These are phyloP conservation scores for Periplaneta americana DNA, from an alignment of 1,140 invertebrate species.

Conservation along the genomic window DNA sequence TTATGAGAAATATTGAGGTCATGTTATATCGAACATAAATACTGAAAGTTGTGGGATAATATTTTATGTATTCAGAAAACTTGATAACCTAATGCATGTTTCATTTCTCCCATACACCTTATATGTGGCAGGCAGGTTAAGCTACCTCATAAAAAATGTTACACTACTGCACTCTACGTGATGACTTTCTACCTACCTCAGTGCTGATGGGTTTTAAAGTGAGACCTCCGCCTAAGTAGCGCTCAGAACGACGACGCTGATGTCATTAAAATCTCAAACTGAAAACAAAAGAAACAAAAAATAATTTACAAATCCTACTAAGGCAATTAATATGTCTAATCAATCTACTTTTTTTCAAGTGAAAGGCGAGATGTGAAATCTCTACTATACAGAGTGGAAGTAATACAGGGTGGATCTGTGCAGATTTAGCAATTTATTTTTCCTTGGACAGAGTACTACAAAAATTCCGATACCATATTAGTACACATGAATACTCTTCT, in stretches of 20 bases:
- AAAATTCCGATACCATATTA: no score
- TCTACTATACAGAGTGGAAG: no score
- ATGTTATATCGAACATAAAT: background rate
- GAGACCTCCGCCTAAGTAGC: background rate
- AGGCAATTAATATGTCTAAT: background rate
- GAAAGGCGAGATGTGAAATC: no score
- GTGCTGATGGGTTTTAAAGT: background rate
- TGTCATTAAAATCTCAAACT: background rate
- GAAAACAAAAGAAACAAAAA: background rate
- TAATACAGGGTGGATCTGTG: no score
- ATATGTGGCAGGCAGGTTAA: no score
- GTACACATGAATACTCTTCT: no score
- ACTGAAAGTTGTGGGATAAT: background rate
- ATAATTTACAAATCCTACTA: no score
- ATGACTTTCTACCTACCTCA: background rate
- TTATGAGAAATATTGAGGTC: no score
- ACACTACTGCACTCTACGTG: background rate
- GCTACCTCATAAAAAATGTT: no score
- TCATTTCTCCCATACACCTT: background rate
- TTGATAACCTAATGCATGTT: background rate
- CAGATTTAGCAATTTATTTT: no score
- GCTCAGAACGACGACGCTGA: background rate
- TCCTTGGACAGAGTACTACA: no score
- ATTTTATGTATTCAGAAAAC: background rate
- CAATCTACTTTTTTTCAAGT: no score